Percentiles rank a stretch among this genome's conserved stretches.
Conservation (phyloP, 2,797 vertebrate species). For the Epinephelus coioides region DNA sequence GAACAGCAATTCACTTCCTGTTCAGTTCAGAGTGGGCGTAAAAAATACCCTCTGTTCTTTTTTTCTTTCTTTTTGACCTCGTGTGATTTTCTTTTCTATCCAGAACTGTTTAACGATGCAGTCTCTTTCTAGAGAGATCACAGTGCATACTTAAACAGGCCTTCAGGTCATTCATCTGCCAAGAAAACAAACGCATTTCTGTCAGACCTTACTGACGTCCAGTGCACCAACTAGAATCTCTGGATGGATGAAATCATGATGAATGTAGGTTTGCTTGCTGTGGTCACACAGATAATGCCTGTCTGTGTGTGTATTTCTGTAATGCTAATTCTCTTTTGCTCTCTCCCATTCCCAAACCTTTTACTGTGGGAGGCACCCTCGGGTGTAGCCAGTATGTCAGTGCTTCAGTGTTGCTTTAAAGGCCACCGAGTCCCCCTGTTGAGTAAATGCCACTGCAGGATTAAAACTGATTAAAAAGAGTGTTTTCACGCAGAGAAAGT, state of each 20-base stretch:
- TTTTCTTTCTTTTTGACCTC: slow-evolving; percentile 35
- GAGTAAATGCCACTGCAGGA: slow-evolving; percentile 80
- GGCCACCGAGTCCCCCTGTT: slow-evolving; percentile 64
- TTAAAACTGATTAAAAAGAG: slow-evolving; percentile 77
- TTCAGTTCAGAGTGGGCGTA: slow-evolving; percentile 60
- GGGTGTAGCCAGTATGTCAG: slow-evolving; percentile 46
- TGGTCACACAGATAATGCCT: slow-evolving; percentile 40
- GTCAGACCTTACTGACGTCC: slow-evolving; percentile 7
- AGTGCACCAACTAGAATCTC: slow-evolving; percentile 33
- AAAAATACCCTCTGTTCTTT: slow-evolving; percentile 23
- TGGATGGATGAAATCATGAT: slow-evolving; percentile 41
- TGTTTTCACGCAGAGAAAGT: slow-evolving; percentile 69
- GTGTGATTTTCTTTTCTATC: slow-evolving; percentile 64
- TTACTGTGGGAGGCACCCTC: slow-evolving; percentile 47
- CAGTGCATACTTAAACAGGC: slow-evolving; percentile 70
- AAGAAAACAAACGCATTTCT: slow-evolving; percentile 26
- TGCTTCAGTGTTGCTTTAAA: slow-evolving; percentile 63
- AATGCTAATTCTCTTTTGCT: slow-evolving; percentile 52
- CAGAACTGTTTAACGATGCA: slow-evolving; percentile 74
- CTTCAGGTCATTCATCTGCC: slow-evolving; percentile 51
- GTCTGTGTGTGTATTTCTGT: slow-evolving; percentile 39
- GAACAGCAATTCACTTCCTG: slow-evolving; percentile 66
- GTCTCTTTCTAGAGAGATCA: slow-evolving; percentile 46
- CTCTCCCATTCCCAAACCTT: slow-evolving; percentile 38
- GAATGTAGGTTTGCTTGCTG: slow-evolving; percentile 40